Conservation (phyloP, 2,797 vertebrate species). For the Dermochelys coriacea region DNA sequence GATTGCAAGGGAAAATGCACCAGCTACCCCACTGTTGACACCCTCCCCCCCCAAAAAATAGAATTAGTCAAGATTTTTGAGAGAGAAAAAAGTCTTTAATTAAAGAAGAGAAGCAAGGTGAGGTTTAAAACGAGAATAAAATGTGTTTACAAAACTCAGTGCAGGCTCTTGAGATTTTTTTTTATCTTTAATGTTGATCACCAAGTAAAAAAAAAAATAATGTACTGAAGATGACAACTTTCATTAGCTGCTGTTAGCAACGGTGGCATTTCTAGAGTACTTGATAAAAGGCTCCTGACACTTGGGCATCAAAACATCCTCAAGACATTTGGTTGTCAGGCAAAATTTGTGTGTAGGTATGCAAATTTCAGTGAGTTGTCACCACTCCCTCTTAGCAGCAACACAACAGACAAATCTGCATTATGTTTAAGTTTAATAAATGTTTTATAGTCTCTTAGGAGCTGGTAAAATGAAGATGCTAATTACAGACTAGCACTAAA, state of each 20-base stretch:
- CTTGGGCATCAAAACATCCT: neutral
- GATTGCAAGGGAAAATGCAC: neutral
- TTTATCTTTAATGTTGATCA: constrained; percentile 4
- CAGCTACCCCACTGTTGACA: neutral
- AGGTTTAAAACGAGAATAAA: neutral
- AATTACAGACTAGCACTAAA: constrained; percentile 1
- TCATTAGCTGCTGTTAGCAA: neutral
- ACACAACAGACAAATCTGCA: neutral
- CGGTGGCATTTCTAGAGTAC: neutral
- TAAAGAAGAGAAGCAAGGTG: neutral
- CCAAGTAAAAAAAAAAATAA: constrained; percentile 4
- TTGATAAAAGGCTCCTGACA: neutral
- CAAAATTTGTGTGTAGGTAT: neutral
- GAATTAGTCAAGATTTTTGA: neutral
- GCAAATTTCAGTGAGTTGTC: neutral
- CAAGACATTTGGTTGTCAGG: neutral
- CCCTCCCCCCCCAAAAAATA: neutral
- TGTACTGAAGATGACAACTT: constrained; percentile 4
- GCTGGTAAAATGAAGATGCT: neutral
- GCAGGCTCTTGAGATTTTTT: constrained; percentile 19
- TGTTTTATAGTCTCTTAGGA: neutral
- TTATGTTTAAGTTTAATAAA: constrained; percentile 6
- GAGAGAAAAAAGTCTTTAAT: neutral
- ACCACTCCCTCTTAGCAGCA: neutral
- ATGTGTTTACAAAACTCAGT: constrained; percentile 11